phyloP scores from a whole-genome alignment of 2,797 vertebrate genomes.

The Coluber constrictor region DNA sequence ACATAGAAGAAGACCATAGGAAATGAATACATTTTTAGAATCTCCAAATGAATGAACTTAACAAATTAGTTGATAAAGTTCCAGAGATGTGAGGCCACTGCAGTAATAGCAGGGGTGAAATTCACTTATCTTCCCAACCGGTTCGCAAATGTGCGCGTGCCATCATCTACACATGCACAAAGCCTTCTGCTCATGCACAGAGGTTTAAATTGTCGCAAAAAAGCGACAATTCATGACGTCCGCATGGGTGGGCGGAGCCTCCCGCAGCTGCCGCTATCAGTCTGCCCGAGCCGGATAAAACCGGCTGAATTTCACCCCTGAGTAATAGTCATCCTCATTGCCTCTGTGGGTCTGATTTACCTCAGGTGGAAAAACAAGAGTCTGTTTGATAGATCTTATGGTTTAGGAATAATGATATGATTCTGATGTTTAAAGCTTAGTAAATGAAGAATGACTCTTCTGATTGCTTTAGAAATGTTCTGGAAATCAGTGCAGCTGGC shows the following conservation, averaged over 20 bases:
- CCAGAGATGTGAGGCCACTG: not conserved
- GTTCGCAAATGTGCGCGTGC: no score
- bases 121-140: no score
- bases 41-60: not conserved
- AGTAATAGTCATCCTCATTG: not conserved
- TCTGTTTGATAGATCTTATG: not conserved
- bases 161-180: no score
- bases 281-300: no score
- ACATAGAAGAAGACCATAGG: not conserved
- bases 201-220: no score
- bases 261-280: no score
- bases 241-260: no score
- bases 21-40: not conserved
- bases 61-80: not conserved
- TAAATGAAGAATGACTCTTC: not conserved
- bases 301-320: no score
- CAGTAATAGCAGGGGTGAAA: not conserved
- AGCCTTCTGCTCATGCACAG: no score
- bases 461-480: not conserved
- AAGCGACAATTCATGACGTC: no score
- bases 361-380: not conserved
- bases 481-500: not conserved
- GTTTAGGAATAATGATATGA: not conserved
- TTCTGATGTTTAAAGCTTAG: not conserved
- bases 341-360: not conserved